Percentiles rank a stretch among this genome's conserved stretches.
Conservation (phyloP, 2,113 vertebrate species). For the Poicephalus meyeri region DNA sequence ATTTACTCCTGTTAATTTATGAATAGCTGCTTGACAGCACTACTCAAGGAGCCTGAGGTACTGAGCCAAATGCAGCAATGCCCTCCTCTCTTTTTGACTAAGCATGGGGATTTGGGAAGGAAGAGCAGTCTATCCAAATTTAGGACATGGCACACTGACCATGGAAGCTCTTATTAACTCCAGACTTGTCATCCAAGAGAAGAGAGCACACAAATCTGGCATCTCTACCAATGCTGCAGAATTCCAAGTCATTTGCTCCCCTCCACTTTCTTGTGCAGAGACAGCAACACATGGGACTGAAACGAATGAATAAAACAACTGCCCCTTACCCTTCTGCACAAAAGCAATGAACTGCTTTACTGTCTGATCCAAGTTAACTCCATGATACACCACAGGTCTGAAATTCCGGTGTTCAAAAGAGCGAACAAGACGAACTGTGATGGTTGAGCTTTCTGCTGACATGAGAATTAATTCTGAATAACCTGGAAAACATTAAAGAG, state of each 20-base stretch:
- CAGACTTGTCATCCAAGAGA: not conserved
- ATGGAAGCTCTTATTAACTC: not conserved
- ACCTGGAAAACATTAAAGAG: not conserved
- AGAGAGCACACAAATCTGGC: not conserved
- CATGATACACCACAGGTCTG: constrained; percentile 82
- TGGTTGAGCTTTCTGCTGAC: constrained; percentile 72
- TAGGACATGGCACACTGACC: not conserved
- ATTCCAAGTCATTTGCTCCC: not conserved
- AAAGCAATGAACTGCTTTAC: constrained; percentile 84
- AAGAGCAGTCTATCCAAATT: not conserved
- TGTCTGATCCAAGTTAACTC: constrained; percentile 80
- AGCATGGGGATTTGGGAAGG: not conserved
- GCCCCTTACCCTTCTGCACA: constrained; percentile 79
- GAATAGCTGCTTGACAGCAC: constrained; percentile 6
- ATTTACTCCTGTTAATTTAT: not conserved
- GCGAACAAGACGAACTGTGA: constrained; percentile 89
- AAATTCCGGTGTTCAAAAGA: constrained; percentile 93
- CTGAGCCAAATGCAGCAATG: not conserved
- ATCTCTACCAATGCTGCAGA: not conserved
- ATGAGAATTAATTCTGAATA: constrained; percentile 57
- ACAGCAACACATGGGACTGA: not conserved
- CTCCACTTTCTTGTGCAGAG: not conserved
- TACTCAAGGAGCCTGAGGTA: not conserved
- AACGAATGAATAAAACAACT: fast-evolving
- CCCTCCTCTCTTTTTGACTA: not conserved